These are phyloP conservation scores for Cephus runcator DNA, from an alignment of 2,888 invertebrate species.

Conservation along the genomic window DNA sequence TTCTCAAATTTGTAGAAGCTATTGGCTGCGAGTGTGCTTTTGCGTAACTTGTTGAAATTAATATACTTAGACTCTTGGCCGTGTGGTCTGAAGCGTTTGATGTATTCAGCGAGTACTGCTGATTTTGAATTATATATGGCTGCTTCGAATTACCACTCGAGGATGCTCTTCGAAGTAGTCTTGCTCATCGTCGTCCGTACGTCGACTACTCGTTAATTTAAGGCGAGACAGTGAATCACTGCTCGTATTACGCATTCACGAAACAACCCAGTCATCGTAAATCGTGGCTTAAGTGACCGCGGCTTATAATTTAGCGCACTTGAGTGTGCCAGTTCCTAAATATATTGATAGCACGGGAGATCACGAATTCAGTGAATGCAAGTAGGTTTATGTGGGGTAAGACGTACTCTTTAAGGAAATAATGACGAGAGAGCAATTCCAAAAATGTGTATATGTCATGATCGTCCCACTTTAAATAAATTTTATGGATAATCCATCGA, in stretches of 20 bases:
- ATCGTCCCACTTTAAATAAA: background rate
- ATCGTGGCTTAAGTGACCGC: conserved; percentile 45
- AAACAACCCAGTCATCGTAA: conserved; percentile 51
- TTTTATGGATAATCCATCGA: background rate
- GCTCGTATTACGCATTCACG: conserved; percentile 48
- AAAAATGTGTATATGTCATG: background rate
- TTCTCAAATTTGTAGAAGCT: background rate
- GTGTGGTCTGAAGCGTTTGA: background rate
- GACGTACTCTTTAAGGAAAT: background rate
- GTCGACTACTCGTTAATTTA: conserved; percentile 27
- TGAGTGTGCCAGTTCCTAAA: conserved; percentile 33
- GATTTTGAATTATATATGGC: background rate
- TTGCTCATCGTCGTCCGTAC: background rate
- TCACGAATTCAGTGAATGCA: conserved; percentile 32
- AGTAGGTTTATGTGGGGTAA: no score
- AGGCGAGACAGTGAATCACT: conserved; percentile 36
- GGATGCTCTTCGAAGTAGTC: background rate
- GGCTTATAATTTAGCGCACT: conserved; percentile 44
- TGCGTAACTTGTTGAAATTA: background rate
- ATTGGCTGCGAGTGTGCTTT: background rate
- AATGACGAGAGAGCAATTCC: background rate
- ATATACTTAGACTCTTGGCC: background rate
- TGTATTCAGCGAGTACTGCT: background rate
- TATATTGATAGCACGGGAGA: conserved; percentile 27
- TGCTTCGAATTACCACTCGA: background rate